Base-by-base conservation (phyloP, 1,140 invertebrate species). In the Pteromalus puparum region DNA sequence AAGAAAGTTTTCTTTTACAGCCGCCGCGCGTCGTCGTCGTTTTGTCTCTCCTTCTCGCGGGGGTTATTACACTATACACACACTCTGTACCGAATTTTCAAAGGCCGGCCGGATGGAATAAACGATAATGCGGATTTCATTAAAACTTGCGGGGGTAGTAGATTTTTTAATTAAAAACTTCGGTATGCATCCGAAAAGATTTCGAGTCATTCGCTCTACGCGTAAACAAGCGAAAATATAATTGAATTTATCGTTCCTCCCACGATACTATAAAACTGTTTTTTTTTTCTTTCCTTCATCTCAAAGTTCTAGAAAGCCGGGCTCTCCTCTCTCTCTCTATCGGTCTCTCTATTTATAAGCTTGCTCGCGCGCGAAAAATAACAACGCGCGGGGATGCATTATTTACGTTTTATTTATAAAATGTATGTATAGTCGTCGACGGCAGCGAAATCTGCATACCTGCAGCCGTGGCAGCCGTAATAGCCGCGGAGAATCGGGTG, bases 1-100 rank as follows among this genome's bases (percentile, higher is more conserved):
- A 83, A 83, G 81, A 83, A 83, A 83, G 81, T 83, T 83, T 82
- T 83, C 61, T 68, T 83, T 77, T 76, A 46, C n/a, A 82, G 61
- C 28, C 38, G 42, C 12, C 15, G n/a, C 68, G 46, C 18, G 46
- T 2, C 10, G 10, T 28, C 80, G 48, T 74, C 80, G 53, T 74
- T 82, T 80, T 72, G 38, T 72, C 38, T 82, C 48, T 26, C 34
- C 26, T 34, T n/a, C 53, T 61, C 53, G 53, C 15, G 53, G 53
- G 18, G 18, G 21, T 61, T 61, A 61, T 61, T 61, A 61, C 21
- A 30, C n/a, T 77, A 77, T 53, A 10, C 38, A 77, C 46, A 34
- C 30, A 34, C 30, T 48, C 26, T 48, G 46, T 30, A 74, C 68
- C 61, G 68, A 73, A 82, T 82, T 82, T 82, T 82, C 80, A 30